These are phyloP conservation scores for Diadema setosum DNA, from an alignment of 35 echinoderm and acorn worm genomes.

Conservation along the genomic window DNA sequence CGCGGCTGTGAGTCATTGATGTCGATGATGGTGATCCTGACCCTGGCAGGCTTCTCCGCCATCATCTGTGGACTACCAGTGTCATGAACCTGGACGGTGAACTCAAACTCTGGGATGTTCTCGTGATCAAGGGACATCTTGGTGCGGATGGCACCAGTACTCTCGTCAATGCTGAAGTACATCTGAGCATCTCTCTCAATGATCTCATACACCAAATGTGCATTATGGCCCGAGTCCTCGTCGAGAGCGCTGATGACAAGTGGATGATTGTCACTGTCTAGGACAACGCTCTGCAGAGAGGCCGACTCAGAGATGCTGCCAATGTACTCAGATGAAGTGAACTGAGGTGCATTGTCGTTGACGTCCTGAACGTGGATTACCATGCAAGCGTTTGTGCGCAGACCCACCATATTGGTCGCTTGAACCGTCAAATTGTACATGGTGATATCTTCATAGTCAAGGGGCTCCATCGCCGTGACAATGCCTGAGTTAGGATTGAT, in stretches of 20 bases:
- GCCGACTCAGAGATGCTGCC: slow-evolving; percentile 94
- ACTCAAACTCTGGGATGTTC: slow-evolving; percentile 67
- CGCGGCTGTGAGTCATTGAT: slow-evolving; percentile 96
- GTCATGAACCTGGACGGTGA: slow-evolving; percentile 76
- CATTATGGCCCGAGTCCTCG: slow-evolving; percentile 85
- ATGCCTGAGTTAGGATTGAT: slow-evolving; percentile 85
- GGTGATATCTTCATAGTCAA: slow-evolving; percentile 78
- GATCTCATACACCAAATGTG: slow-evolving; percentile 84
- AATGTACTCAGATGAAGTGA: slow-evolving; percentile 49
- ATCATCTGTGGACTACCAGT: slow-evolving; percentile 61
- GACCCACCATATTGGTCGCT: slow-evolving; percentile 91
- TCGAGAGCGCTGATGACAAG: slow-evolving; percentile 88
- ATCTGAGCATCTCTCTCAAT: slow-evolving; percentile 74
- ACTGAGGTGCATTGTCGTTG: slow-evolving; percentile 84
- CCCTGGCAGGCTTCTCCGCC: slow-evolving; percentile 66
- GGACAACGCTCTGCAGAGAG: slow-evolving; percentile 70
- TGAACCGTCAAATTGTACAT: slow-evolving; percentile 83
- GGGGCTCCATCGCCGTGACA: slow-evolving; percentile 47
- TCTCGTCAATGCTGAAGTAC: slow-evolving; percentile 90
- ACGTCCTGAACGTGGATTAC: slow-evolving; percentile 86
- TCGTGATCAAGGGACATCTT: slow-evolving; percentile 81
- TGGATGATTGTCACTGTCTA: slow-evolving; percentile 65
- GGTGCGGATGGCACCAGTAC: slow-evolving; percentile 93
- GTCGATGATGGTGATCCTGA: slow-evolving; percentile 75
- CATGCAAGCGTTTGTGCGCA: slow-evolving; percentile 35